Base-by-base conservation (phyloP, 2,113 vertebrate species). In the Alaudala cheleensis region DNA sequence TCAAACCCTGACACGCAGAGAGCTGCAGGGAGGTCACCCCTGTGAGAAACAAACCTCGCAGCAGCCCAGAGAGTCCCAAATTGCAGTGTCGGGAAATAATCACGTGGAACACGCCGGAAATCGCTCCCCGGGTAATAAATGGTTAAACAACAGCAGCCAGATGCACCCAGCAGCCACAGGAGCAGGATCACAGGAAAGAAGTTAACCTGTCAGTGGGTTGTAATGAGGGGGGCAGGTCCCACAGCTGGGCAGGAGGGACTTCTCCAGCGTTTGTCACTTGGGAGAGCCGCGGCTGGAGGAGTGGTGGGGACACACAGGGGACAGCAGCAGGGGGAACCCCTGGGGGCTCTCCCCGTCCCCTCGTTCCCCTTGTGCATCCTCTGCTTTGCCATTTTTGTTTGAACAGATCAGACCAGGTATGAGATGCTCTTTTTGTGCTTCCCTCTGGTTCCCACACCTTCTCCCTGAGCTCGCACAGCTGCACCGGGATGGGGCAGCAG, bases 11-110 rank as follows among this genome's bases (percentile, higher is more conserved):
- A 97, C 97, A 96, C 23, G 66, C 97, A 96, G 97, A 61, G 65
- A 95, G 76, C 84, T 74, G 97, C 45, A 1, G 97, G 96, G 92
- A 98, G 98, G 98, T 98, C 98, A 98, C 97, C 97, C 97, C 97
- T 97, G 97, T 57, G 33, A 95, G 96, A 96, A 97, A 88, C 66
- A 94, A 96, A 94, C 97, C 97, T 95, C 90, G 85, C 92, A 90
- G 96, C 94, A 7, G 3, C 96, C 50, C 95, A 94, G 91, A 87
- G 40, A 96, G 95, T 60, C 92, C 97, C 97, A 94, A 95, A 97
- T 92, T 92, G 97, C 96, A 96, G 96, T n/a, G 79, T 60, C 81
- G 96, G 97, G 76, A 91, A 95, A 97, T 91, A 88, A 96, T 83
- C 95, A 4, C 25, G 94, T 88, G 95, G 93, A 97, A 91, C 87